phyloP scores from a whole-genome alignment of 2,113 vertebrate genomes.

The Castor canadensis region DNA sequence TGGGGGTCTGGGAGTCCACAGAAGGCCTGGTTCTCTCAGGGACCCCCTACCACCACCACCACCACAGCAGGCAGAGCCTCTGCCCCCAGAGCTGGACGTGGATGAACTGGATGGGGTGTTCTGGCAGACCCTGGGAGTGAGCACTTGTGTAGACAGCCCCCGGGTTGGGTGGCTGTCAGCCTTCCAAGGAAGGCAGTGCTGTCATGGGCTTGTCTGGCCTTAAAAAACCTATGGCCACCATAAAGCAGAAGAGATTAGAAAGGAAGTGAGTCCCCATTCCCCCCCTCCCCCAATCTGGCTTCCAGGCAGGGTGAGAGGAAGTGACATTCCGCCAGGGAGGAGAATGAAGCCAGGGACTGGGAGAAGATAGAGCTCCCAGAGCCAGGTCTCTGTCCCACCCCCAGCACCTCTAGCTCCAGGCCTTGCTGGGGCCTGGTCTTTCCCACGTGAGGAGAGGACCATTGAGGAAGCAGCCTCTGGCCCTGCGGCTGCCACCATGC shows the following conservation, averaged over 20 bases:
- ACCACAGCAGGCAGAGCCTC: neutral
- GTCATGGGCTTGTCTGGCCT: constrained; percentile 36
- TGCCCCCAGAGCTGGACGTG: neutral
- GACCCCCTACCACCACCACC: neutral
- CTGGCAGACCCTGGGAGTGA: constrained; percentile 25
- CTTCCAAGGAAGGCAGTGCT: constrained; percentile 23
- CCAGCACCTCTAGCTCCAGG: neutral
- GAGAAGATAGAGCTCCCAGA: too few species aligned
- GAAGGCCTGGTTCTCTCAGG: neutral
- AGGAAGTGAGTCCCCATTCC: neutral
- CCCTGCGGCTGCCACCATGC: neutral
- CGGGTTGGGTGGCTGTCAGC: neutral
- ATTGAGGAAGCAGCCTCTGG: fast-evolving
- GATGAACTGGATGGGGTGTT: neutral
- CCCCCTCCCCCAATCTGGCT: neutral
- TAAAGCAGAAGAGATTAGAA: neutral
- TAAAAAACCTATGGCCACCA: neutral
- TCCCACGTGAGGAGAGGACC: neutral
- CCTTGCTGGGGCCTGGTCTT: neutral
- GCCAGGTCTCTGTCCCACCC: neutral
- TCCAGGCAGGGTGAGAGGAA: neutral
- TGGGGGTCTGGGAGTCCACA: too few species aligned
- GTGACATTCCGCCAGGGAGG: neutral
- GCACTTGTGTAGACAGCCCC: neutral
- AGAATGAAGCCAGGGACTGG: neutral